phyloP scores from a whole-genome alignment of 2,113 vertebrate genomes.

The Caranx melampygus region DNA sequence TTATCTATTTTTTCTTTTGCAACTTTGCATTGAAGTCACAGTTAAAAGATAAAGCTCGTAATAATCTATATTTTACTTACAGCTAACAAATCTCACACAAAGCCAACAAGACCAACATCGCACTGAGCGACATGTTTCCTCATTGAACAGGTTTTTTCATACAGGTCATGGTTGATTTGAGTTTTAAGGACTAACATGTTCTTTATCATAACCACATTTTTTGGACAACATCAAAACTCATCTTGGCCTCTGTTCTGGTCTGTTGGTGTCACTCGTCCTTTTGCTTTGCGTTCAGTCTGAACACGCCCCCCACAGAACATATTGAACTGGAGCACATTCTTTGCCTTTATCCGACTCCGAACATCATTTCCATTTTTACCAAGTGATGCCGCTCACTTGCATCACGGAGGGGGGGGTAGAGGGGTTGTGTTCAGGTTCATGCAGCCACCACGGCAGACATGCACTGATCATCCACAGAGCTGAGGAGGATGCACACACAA shows the following conservation, averaged over 20 bases:
- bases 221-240: background rate
- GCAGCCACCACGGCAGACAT: constrained; percentile 58
- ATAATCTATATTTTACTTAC: background rate
- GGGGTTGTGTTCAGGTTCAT: constrained; percentile 49
- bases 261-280: background rate
- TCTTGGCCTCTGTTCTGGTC: background rate
- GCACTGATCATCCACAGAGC: constrained; percentile 46
- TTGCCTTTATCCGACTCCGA: constrained; percentile 9
- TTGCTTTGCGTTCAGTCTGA: constrained; percentile 24
- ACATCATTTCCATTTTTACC: background rate
- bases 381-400: constrained; percentile 26
- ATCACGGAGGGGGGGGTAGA: background rate
- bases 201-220: background rate
- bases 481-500: constrained; percentile 45
- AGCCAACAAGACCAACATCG: background rate
- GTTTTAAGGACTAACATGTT: background rate
- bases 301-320: background rate
- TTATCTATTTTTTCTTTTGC: too few species aligned
- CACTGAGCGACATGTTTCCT: background rate
- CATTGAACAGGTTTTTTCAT: background rate
- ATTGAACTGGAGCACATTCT: constrained; percentile 4
- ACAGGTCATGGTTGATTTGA: too few species aligned
- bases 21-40: background rate
- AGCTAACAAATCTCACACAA: background rate
- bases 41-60: background rate